Evolutionary conservation across 2,888 invertebrate genomes (phyloP).

Genomic region (Eupithecia dodoneata): DNA sequence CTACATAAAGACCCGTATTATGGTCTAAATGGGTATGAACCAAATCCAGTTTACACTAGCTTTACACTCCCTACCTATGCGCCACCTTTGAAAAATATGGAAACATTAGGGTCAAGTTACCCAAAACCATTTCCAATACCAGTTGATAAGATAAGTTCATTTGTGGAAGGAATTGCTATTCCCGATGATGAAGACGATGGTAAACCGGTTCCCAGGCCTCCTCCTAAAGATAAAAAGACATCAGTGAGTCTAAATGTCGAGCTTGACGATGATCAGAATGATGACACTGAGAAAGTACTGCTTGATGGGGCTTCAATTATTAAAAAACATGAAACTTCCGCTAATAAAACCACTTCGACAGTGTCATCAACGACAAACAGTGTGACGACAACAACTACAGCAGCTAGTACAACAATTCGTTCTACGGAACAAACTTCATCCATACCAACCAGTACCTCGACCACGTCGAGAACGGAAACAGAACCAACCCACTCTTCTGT

Average conservation of each 20-base stretch:
- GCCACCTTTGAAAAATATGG: constrained; percentile 84
- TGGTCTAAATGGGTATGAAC: constrained; percentile 69
- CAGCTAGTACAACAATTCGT: constrained; percentile 27
- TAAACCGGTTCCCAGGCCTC: constrained; percentile 75
- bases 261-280: constrained; percentile 66
- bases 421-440: constrained; percentile 31
- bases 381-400: constrained; percentile 45
- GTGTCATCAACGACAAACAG: constrained; percentile 43
- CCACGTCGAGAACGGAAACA: constrained; percentile 32
- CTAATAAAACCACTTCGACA: constrained; percentile 43
- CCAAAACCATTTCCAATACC: constrained; percentile 88
- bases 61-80: constrained; percentile 87
- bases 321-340: constrained; percentile 65
- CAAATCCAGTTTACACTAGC: constrained; percentile 85
- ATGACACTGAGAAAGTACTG: constrained; percentile 71
- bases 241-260: constrained; percentile 74
- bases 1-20: constrained; percentile 67
- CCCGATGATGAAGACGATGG: constrained; percentile 66
- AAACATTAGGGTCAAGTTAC: constrained; percentile 85
- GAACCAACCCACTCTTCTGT: constrained; percentile 42
- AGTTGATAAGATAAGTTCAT: constrained; percentile 85
- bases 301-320: constrained; percentile 78
- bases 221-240: constrained; percentile 79
- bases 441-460: constrained; percentile 45
- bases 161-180: constrained; percentile 63